Conservation (phyloP, 2,797 vertebrate species). For the Betta splendens region DNA sequence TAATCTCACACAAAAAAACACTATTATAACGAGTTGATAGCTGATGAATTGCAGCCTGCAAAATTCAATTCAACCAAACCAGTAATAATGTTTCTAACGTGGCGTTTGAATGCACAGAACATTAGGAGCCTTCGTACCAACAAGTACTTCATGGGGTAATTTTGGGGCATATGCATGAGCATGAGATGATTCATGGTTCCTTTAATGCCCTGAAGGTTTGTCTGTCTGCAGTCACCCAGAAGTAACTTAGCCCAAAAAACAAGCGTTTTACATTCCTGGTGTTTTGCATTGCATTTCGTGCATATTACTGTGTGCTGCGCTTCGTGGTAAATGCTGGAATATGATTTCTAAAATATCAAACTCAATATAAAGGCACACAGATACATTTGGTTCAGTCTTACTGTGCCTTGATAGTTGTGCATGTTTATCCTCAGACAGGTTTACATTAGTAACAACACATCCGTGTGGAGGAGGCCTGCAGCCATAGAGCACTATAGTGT, state of each 20-base stretch:
- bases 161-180: constrained; percentile 37
- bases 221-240: constrained; percentile 65
- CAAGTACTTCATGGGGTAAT: constrained; percentile 43
- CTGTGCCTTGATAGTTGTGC: not conserved
- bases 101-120: constrained; percentile 8
- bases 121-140: constrained; percentile 14
- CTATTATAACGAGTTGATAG: too few species aligned
- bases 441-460: constrained; percentile 7
- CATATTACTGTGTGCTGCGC: constrained; percentile 1
- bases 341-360: constrained; percentile 14
- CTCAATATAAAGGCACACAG: not conserved
- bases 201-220: constrained; percentile 59
- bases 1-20: too few species aligned
- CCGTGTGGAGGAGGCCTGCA: constrained; percentile 9
- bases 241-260: constrained; percentile 64
- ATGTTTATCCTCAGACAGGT: not conserved
- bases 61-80: too few species aligned
- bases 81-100: too few species aligned
- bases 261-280: constrained; percentile 56
- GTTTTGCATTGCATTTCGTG: constrained; percentile 43
- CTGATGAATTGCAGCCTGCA: too few species aligned
- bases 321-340: constrained; percentile 2
- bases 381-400: not conserved
- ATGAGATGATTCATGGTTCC: constrained; percentile 53
- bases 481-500: constrained; percentile 22